These are phyloP conservation scores for Prosapia bicincta DNA, from an alignment of 2,888 invertebrate species.

Conservation along the genomic window DNA sequence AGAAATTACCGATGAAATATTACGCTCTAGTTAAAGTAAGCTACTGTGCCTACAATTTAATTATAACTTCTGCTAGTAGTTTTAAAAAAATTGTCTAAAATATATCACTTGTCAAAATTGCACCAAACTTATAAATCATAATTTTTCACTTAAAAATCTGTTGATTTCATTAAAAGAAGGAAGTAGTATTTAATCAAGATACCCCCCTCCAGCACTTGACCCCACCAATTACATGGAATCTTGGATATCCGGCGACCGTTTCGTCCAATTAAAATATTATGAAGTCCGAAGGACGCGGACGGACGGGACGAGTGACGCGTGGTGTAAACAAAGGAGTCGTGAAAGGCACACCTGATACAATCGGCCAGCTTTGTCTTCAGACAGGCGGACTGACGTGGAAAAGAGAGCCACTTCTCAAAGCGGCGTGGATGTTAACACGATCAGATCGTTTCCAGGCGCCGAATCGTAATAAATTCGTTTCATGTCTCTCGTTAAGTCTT, in stretches of 20 bases:
- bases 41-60: no score
- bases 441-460: not conserved
- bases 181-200: no score
- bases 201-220: no score
- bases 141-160: no score
- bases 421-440: not conserved
- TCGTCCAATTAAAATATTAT: conserved; percentile 1
- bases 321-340: conserved; percentile 2
- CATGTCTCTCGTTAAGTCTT: not conserved
- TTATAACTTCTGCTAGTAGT: no score
- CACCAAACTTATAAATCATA: no score
- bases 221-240: no score
- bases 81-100: no score
- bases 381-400: not conserved
- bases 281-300: not conserved
- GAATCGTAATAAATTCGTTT: not conserved
- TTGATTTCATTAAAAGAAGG: no score
- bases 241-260: not conserved
- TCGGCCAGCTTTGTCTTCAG: not conserved
- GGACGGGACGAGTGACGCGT: not conserved
- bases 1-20: no score
- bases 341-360: not conserved
- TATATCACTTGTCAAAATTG: no score
- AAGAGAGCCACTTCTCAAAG: conserved; percentile 2
- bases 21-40: no score